These are phyloP conservation scores for Sylvilagus floridanus DNA, from an alignment of 2,797 vertebrate genomes.

Conservation along the genomic window DNA sequence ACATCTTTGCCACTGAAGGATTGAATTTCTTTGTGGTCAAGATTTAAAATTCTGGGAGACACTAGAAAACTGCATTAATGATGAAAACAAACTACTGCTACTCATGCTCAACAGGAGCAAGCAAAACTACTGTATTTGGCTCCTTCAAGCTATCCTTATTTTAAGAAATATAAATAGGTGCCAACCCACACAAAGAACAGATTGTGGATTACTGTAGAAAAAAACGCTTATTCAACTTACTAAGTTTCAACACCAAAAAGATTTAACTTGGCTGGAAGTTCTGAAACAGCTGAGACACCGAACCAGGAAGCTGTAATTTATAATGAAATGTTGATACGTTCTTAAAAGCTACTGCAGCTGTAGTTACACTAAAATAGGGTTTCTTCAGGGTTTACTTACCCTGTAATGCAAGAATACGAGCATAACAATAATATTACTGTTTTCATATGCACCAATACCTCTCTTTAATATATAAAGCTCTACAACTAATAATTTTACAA, in stretches of 20 bases:
- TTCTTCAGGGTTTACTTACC: conserved; percentile 65
- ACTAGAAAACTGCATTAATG: conserved; percentile 54
- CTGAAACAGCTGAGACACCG: conserved; percentile 64
- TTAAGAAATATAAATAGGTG: conserved; percentile 78
- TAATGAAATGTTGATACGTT: conserved; percentile 66
- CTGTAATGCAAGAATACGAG: conserved; percentile 73
- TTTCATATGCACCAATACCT: conserved; percentile 81
- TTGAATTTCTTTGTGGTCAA: conserved; percentile 39
- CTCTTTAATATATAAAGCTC: conserved; percentile 86
- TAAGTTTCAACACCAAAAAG: conserved; percentile 70
- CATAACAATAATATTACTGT: conserved; percentile 75
- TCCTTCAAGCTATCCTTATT: conserved; percentile 70
- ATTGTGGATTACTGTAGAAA: conserved; percentile 63
- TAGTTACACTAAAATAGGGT: conserved; percentile 68
- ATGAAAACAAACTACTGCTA: conserved; percentile 81
- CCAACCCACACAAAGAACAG: conserved; percentile 59
- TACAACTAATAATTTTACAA: conserved; percentile 87
- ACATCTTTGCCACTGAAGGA: conserved; percentile 48
- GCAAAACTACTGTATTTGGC: conserved; percentile 76
- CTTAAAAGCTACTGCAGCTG: conserved; percentile 75
- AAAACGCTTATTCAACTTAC: conserved; percentile 71
- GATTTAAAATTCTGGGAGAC: conserved; percentile 60
- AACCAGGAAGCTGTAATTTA: conserved; percentile 80
- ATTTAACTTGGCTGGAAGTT: conserved; percentile 74
- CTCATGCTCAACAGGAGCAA: conserved; percentile 81